Percentiles rank a stretch among this genome's conserved stretches.
Conservation (phyloP, 2,888 invertebrate genomes). For the Pharmacophagus antenor region DNA sequence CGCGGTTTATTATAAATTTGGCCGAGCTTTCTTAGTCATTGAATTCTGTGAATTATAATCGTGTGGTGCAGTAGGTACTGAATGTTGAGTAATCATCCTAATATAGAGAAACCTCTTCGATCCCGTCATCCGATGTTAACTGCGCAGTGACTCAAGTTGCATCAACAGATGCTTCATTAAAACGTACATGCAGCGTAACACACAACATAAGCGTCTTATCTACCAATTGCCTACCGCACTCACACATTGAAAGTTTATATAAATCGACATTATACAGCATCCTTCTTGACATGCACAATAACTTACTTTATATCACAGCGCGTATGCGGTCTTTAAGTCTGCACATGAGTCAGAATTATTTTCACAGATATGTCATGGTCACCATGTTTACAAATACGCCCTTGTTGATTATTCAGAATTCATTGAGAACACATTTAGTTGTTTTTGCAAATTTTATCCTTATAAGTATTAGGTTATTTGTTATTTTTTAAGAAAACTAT, state of each 20-base stretch:
- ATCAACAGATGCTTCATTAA: constrained; percentile 42
- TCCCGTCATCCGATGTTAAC: constrained; percentile 46
- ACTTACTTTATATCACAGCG: constrained; percentile 15
- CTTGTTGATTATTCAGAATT: constrained; percentile 48
- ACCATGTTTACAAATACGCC: constrained; percentile 44
- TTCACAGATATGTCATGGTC: constrained; percentile 51
- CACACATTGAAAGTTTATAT: neutral
- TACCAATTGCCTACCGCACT: neutral
- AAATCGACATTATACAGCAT: constrained; percentile 2
- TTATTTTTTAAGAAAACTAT: neutral
- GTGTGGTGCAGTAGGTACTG: constrained; percentile 32
- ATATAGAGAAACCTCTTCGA: constrained; percentile 55
- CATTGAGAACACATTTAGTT: constrained; percentile 29
- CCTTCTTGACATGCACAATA: constrained; percentile 5
- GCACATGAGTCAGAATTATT: constrained; percentile 31
- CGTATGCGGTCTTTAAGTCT: constrained; percentile 20
- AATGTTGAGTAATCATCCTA: constrained; percentile 64
- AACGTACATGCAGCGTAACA: constrained; percentile 12
- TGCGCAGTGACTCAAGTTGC: constrained; percentile 50
- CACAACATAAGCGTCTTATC: neutral
- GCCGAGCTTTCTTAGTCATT: constrained; percentile 29
- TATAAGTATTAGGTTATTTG: constrained; percentile 27
- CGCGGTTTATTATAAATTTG: constrained; percentile 2
- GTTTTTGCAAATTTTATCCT: constrained; percentile 29
- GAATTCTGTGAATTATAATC: constrained; percentile 21